phyloP scores from a whole-genome alignment of 2,113 vertebrate genomes.

The Vulpes vulpes region DNA sequence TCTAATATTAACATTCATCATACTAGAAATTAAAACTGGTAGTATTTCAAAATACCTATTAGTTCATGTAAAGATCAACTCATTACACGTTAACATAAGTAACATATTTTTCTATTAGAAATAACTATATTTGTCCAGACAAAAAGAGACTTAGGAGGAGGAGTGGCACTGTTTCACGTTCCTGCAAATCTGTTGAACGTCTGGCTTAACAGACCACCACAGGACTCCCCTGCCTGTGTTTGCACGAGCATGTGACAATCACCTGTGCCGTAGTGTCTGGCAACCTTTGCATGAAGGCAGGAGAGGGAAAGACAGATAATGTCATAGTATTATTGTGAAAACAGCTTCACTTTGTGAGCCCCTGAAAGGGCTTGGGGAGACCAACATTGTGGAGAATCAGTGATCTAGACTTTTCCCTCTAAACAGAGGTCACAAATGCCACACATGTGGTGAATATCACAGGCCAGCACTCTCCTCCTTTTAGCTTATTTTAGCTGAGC shows the following conservation, averaged over 20 bases:
- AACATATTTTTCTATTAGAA: not conserved
- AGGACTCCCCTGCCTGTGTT: not conserved
- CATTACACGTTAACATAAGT: not conserved
- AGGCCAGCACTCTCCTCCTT: not conserved
- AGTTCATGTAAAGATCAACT: not conserved
- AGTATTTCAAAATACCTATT: not conserved
- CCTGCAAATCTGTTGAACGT: not conserved
- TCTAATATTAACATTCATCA: not conserved
- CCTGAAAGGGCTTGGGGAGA: not conserved
- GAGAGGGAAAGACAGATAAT: not conserved
- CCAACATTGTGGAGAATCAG: not conserved
- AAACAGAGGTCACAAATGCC: not conserved
- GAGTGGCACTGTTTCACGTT: not conserved
- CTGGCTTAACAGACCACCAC: not conserved
- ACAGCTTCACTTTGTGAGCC: not conserved
- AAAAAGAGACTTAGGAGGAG: not conserved
- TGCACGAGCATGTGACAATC: fast-evolving
- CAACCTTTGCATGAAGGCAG: not conserved
- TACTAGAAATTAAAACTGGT: not conserved
- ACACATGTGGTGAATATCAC: fast-evolving
- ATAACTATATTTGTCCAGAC: not conserved
- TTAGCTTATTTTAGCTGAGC: not conserved
- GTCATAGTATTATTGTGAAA: fast-evolving
- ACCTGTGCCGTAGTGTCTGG: fast-evolving
- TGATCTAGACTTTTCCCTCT: not conserved